Percentiles rank a stretch among this genome's conserved stretches.
Evolutionary conservation across 2,113 vertebrate species (phyloP).

Genomic region (Porphyrio hochstetteri): DNA sequence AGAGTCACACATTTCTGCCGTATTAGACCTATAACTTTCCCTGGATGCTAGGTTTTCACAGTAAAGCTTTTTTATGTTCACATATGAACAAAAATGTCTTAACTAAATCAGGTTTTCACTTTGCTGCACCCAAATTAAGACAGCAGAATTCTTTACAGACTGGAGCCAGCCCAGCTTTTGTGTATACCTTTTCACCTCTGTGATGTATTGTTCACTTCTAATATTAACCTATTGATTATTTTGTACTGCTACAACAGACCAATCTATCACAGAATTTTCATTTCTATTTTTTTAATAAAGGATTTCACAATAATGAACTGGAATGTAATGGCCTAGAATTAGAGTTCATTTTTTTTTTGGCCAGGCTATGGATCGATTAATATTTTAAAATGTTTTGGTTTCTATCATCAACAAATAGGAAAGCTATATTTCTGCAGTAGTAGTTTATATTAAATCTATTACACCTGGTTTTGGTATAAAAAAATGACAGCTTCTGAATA

Average conservation of each 20-base stretch:
- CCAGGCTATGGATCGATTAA: not conserved
- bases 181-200: not conserved
- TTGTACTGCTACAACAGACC: not conserved
- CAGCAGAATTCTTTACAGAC: not conserved
- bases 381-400: not conserved
- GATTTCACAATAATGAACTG: not conserved
- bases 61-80: not conserved
- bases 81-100: not conserved
- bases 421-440: not conserved
- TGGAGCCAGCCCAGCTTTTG: not conserved
- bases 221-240: not conserved
- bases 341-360: fast-evolving
- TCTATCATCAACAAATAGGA: not conserved
- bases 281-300: not conserved
- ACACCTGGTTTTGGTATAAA: not conserved
- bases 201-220: not conserved
- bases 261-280: not conserved
- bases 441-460: not conserved
- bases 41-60: not conserved
- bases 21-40: not conserved
- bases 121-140: not conserved
- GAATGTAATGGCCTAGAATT: not conserved
- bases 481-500: not conserved
- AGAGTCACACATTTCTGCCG: not conserved
- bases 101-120: not conserved